A percentile compares a stretch with the other conserved stretches of the same genome.
These are phyloP conservation scores for Drosophila nigromelanica DNA, from an alignment of 1,140 invertebrate genomes.

Conservation along the genomic window DNA sequence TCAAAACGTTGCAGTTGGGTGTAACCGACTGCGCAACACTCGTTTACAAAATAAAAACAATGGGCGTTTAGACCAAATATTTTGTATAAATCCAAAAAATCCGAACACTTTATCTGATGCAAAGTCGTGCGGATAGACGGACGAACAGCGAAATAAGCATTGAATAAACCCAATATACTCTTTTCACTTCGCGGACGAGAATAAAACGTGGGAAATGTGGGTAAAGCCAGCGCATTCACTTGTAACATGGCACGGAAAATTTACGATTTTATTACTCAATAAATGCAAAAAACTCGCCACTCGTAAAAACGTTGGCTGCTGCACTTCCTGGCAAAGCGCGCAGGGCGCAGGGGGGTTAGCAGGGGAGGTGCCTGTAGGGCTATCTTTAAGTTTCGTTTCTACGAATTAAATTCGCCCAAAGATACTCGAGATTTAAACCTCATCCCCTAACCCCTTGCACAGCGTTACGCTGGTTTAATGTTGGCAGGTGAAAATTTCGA, in stretches of 20 bases:
- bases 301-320: constrained; percentile 55
- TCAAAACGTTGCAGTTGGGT: too few relatives aligned
- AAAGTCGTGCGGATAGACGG: too few relatives aligned
- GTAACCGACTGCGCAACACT: too few relatives aligned
- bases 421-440: constrained; percentile 16
- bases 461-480: constrained; percentile 63
- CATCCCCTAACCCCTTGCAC: constrained; percentile 16
- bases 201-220: not conserved
- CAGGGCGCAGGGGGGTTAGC: not conserved
- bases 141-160: not conserved
- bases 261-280: constrained; percentile 83
- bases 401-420: constrained; percentile 36
- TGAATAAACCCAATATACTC: too few relatives aligned
- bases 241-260: constrained; percentile 65
- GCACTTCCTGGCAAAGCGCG: constrained; percentile 5
- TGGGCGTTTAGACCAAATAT: too few relatives aligned
- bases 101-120: too few relatives aligned
- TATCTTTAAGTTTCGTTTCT: constrained; percentile 51
- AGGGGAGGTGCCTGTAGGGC: constrained; percentile 17
- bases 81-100: too few relatives aligned
- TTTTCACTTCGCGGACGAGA: not conserved
- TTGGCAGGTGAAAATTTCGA: constrained; percentile 77
- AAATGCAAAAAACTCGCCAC: constrained; percentile 77
- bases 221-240: constrained; percentile 49
- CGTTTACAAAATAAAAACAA: too few relatives aligned